These are phyloP conservation scores for Mantis religiosa DNA, from an alignment of 2,888 invertebrate genomes.

Conservation along the genomic window DNA sequence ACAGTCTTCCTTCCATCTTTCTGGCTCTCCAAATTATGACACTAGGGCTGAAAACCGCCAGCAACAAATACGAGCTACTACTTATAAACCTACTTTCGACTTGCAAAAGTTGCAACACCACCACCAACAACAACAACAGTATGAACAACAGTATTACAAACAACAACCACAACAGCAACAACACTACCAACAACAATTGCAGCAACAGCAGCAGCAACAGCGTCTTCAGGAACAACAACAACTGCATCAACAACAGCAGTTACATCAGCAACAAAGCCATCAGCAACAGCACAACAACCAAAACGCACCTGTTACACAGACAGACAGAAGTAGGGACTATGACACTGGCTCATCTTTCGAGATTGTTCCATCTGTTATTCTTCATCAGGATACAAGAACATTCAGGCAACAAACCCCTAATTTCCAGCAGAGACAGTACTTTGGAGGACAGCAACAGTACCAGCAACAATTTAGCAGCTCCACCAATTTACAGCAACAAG, in stretches of 20 bases:
- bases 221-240: conserved; percentile 24
- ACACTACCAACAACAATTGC: conserved; percentile 34
- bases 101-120: conserved; percentile 26
- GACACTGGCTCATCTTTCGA: neutral
- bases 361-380: neutral
- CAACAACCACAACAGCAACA: conserved; percentile 39
- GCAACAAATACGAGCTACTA: conserved; percentile 23
- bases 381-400: neutral
- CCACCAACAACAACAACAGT: conserved; percentile 34
- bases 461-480: neutral
- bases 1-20: neutral
- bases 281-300: conserved; percentile 33
- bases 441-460: neutral
- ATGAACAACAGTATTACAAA: conserved; percentile 35
- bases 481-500: neutral
- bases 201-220: conserved; percentile 33
- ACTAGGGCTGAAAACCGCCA: neutral
- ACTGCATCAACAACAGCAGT: neutral
- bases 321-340: neutral
- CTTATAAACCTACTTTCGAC: conserved; percentile 22
- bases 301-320: conserved; percentile 15
- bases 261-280: neutral
- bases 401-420: neutral
- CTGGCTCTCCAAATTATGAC: neutral
- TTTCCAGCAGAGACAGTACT: neutral